Evolutionary conservation across 2,113 vertebrate species (phyloP).

Genomic region (Oncorhynchus gorbuscha): DNA sequence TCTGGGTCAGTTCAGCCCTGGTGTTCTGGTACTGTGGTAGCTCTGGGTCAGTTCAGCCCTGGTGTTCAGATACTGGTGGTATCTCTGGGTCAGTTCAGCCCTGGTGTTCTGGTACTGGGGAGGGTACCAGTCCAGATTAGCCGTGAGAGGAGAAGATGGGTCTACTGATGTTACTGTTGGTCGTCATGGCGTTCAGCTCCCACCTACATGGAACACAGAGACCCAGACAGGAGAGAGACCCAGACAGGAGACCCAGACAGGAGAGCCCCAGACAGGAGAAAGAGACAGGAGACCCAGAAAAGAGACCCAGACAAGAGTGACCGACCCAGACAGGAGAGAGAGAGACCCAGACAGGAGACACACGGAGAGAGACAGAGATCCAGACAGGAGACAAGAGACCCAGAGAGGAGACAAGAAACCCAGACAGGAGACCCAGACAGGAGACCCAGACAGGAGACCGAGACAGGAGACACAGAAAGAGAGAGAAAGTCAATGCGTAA

Average conservation of each 20-base stretch:
- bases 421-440: no score
- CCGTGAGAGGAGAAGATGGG: constrained; percentile 96
- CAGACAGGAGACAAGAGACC: neutral
- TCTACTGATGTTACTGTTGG: constrained; percentile 99
- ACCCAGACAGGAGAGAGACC: no score
- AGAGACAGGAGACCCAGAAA: neutral
- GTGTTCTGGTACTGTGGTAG: no score
- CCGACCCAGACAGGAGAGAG: no score
- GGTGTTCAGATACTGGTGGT: no score
- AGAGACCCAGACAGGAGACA: neutral
- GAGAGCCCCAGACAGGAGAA: neutral
- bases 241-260: no score
- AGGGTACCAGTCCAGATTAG: constrained; percentile 47
- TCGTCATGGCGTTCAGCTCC: constrained; percentile 98
- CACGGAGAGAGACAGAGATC: neutral
- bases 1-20: no score
- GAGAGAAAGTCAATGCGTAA: neutral
- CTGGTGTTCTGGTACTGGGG: constrained; percentile 21
- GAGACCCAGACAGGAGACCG: no score
- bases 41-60: no score
- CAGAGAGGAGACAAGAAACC: neutral
- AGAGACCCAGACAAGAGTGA: constrained; percentile 3
- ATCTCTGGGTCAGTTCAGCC: no score
- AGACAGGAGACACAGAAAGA: neutral
- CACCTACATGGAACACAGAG: constrained; percentile 75